Base-by-base conservation (phyloP, 2,888 invertebrate species). In the Periphyllus acericola region DNA sequence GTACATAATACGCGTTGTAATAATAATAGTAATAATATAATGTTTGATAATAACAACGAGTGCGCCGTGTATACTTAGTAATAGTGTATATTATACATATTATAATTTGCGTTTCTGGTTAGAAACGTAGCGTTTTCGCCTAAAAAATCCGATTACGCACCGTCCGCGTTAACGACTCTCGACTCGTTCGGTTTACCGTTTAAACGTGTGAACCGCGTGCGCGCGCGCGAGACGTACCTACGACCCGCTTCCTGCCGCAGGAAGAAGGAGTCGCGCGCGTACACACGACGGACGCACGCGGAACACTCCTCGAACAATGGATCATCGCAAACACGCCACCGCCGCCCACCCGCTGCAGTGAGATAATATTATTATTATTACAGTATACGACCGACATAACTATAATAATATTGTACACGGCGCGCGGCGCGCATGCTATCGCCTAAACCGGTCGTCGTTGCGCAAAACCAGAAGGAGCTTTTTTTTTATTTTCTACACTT, bases 151-250 rank as follows among this genome's bases (percentile, higher is more conserved):
- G 29, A 29, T 68, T n/a, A 5, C 32, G 32, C n/a, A 6, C 68
- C 52, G 52, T 52, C 14, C 52, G 52, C 29, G 29, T 71, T 71
- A 71, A 71, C 71, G 71, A 71, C 29, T 29, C 32, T 29, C 32
- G 17, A 14, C 14, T 71, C 71, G 32, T 68, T n/a, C 11, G 68
- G 29, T n/a, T 29, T 68, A 3, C 68, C 71, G 71, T 25, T 14
- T 29, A 32, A 71, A 71, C 71, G 71, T 71, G 71, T 71, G 71
- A 71, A 71, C 71, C 71, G 25, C 71, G 60, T 29, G n/a, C 68
- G n/a, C n/a, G 14, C 1, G 8, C 60, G 6, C 60, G 60, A 25
- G 66, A n/a, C n/a, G 14, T 1, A 66, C n/a, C 1, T 11, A 14
- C 11, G 2, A 2, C 14, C 46, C 1, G 46, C 11, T 46, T 11